phyloP scores from a whole-genome alignment of 2,888 invertebrate species.

The Acleris holmiana region DNA sequence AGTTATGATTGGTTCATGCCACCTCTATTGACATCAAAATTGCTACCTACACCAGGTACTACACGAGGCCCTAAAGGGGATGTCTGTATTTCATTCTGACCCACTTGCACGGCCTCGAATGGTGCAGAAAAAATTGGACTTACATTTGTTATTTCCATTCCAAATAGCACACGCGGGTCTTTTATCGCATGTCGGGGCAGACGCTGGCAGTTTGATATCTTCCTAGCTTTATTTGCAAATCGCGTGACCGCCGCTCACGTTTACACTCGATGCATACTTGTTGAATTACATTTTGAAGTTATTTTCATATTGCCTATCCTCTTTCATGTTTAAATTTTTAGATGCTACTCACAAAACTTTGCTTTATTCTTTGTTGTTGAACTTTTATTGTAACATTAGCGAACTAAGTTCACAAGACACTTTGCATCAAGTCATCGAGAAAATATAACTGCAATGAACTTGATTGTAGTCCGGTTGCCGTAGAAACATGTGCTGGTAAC shows the following conservation, averaged over 20 bases:
- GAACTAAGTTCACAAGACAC: constrained; percentile 3
- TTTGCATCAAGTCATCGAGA: constrained; percentile 7
- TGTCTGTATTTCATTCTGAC: constrained; percentile 25
- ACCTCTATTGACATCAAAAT: neutral
- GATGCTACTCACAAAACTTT: neutral
- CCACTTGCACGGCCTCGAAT: constrained; percentile 7
- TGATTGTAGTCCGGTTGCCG: neutral
- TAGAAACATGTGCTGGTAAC: neutral
- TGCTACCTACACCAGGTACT: constrained; percentile 3
- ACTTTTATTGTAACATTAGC: constrained; percentile 1
- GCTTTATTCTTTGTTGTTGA: neutral
- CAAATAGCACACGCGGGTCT: constrained; percentile 58
- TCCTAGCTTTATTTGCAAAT: constrained; percentile 79
- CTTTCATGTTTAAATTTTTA: constrained; percentile 30
- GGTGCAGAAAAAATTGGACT: constrained; percentile 52
- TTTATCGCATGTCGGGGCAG: constrained; percentile 73
- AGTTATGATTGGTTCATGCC: neutral
- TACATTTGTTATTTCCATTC: constrained; percentile 73
- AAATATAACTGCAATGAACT: neutral
- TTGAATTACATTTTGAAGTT: constrained; percentile 66
- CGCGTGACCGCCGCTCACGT: constrained; percentile 68
- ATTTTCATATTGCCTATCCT: constrained; percentile 46
- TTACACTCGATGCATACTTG: constrained; percentile 68
- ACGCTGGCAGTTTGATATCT: constrained; percentile 74
- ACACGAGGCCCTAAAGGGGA: constrained; percentile 1